A percentile compares a stretch with the other conserved stretches of the same genome.
Evolutionary conservation across 2,113 vertebrate species (phyloP).

Genomic region (Stegostoma tigrinum): DNA sequence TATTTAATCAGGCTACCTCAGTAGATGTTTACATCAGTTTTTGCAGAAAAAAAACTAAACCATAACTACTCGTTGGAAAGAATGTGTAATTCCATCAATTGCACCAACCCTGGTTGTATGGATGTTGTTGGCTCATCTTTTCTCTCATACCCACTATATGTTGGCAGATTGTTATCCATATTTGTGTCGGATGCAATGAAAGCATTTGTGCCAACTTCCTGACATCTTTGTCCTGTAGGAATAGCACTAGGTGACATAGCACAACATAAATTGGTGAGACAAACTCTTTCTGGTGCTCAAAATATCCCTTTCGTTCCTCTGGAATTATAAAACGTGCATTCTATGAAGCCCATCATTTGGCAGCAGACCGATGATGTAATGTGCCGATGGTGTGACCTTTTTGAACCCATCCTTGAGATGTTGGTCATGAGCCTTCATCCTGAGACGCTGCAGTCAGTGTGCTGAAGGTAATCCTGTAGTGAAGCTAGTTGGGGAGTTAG

Average conservation of each 20-base stretch:
- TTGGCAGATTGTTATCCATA: not conserved
- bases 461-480: not conserved
- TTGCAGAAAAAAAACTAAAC: not conserved
- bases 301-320: too few relatives aligned
- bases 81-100: not conserved
- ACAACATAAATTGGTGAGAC: not conserved
- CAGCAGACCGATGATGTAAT: not conserved
- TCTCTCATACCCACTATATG: not conserved
- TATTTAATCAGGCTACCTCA: not conserved
- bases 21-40: not conserved
- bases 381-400: too few relatives aligned
- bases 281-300: not conserved
- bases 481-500: not conserved
- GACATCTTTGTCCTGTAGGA: not conserved
- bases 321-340: not conserved
- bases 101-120: not conserved
- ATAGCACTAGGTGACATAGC: not conserved
- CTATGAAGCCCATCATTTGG: not conserved
- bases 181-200: not conserved
- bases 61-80: not conserved
- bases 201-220: not conserved
- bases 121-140: not conserved
- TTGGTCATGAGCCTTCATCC: not conserved
- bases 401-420: not conserved
- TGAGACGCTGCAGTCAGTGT: not conserved